Base-by-base conservation (phyloP, 2,797 vertebrate species). In the Chanos chanos region DNA sequence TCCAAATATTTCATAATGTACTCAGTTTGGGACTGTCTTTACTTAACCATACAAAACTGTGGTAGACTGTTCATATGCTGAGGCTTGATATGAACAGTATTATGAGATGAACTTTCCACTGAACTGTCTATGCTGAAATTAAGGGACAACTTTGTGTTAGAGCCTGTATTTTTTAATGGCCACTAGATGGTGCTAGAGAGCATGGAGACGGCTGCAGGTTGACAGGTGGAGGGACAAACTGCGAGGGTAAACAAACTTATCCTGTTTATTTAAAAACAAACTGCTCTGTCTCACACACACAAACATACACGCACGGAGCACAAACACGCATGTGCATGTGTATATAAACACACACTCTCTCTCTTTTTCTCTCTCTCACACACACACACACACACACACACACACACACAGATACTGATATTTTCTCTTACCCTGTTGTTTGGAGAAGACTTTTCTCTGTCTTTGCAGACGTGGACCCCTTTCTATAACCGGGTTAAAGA, bases 401-500 rank as follows among this genome's bases (percentile, higher is more conserved):
- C 6, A 12, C 40, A 18, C 15, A 13, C 6, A 15, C 34, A 27
- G 27, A 2, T 13, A 4, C 39, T 41, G 40, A 9, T 22, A n/a
- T 3, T n/a, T 2, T 30, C n/a, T 37, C 78, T 82, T 74, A 95
- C 94, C 93, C 79, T 96, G 93, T 71, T 96, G 93, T 75, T 95
- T 96, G 1, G 93, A 94, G 79, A 96, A 96, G 65, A 96, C 91
- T 79, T 95, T 98, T 88, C 95, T 97, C 76, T 99, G 96, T 73
- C 96, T 92, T 85, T 99, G 96, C 64, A 98, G 89, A 84, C 95
- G 95, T 73, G 95, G 94, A 83, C 94, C 89, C 86, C 96, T 92
- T 87, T 99, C 94, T 76, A 99, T 99, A 74, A 98, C 95, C 10
- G 96, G 96, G 82, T 98, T 99, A 84, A 97, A 98, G 88, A 99